Evolutionary conservation across 1,140 invertebrate genomes (phyloP).

Genomic region (Ylistrum balloti): DNA sequence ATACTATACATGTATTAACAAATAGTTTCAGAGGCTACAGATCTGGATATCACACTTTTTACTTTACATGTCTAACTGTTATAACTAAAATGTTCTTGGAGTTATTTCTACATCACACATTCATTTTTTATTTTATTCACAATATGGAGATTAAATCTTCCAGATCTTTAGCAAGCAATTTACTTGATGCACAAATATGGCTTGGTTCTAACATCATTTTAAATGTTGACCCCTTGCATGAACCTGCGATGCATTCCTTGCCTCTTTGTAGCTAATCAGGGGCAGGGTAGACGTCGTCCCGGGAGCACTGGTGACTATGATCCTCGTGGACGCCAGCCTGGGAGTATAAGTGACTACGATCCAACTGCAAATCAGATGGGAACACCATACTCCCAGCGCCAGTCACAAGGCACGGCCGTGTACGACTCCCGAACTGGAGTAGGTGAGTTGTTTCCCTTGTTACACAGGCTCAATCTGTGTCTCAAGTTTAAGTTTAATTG

Average conservation of each 20-base stretch:
- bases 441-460: constrained; percentile 60
- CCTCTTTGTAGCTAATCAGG: neutral
- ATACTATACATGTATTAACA: too few species aligned
- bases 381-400: constrained; percentile 70
- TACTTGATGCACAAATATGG: too few species aligned
- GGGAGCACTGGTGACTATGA: constrained; percentile 43
- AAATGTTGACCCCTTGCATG: neutral
- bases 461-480: too few species aligned
- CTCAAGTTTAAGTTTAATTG: too few species aligned
- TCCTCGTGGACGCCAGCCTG: constrained; percentile 63
- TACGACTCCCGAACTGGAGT: constrained; percentile 73
- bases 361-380: constrained; percentile 58
- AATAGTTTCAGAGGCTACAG: too few species aligned
- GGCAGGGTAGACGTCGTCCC: neutral
- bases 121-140: too few species aligned
- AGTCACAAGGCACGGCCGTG: constrained; percentile 68
- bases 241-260: neutral
- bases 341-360: constrained; percentile 73
- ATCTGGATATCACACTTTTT: too few species aligned
- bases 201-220: neutral
- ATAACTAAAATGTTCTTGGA: neutral
- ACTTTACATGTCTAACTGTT: too few species aligned
- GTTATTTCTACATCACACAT: neutral
- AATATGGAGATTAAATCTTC: neutral
- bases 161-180: neutral